These are phyloP conservation scores for Manis pentadactyla DNA, from an alignment of 2,797 vertebrate genomes.

Conservation along the genomic window DNA sequence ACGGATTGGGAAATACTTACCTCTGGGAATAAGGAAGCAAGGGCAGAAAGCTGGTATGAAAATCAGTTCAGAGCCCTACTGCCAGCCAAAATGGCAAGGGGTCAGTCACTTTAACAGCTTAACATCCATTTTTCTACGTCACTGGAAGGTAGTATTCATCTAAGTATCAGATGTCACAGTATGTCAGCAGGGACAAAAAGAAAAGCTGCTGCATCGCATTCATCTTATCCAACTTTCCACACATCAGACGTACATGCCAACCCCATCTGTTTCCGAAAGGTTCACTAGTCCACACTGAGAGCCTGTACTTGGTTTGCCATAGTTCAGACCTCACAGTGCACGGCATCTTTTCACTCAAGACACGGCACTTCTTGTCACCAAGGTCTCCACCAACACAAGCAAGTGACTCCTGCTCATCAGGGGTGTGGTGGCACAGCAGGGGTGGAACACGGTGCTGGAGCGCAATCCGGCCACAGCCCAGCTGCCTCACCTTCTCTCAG, in stretches of 20 bases:
- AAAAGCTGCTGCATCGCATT: not conserved
- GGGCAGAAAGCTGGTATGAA: not conserved
- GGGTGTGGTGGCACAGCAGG: not conserved
- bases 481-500: not conserved
- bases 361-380: not conserved
- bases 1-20: not conserved
- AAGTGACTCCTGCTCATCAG: rapidly evolving
- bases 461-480: rapidly evolving
- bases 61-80: not conserved
- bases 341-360: not conserved
- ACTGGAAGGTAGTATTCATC: not conserved
- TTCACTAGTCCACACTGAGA: rapidly evolving
- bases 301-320: not conserved
- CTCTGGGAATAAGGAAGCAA: not conserved
- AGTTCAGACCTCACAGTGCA: rapidly evolving
- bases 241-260: not conserved
- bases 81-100: not conserved
- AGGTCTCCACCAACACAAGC: not conserved
- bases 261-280: not conserved
- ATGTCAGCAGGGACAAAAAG: not conserved
- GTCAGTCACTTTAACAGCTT: not conserved
- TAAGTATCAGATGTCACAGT: not conserved
- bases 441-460: rapidly evolving
- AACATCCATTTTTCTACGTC: not conserved
- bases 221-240: not conserved